Evolutionary conservation across 2,797 vertebrate species (phyloP), one percentile per base, ranked within the genome.

Genomic region (Hydrophis major): DNA sequence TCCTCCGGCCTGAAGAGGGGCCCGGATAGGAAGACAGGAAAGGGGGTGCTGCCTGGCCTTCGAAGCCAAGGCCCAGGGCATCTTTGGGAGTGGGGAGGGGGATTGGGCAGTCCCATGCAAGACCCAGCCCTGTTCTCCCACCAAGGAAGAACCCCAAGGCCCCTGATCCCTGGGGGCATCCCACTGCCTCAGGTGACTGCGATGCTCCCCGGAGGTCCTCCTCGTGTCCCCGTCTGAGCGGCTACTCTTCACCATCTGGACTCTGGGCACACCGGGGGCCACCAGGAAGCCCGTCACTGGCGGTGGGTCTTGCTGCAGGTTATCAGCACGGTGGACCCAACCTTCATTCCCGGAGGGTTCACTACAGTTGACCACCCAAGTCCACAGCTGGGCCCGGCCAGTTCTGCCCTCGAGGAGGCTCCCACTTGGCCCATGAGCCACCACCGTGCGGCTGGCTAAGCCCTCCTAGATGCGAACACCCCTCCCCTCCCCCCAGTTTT

Each of bases 351-450:
- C 4, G 20, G 20, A 0, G 22, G 25, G 63, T 42, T 55, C 88
- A 13, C 53, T 1, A 4, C 32, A 2, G n/a, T n/a, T 42, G 14
- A 2, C 0, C 86, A 27, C 0, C 0, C 0, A 6, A 14, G 47
- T 78, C 6, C 59, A 0, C 1, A 14, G 61, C 3, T 6, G 0
- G 66, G 1, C 13, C 42, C 0, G 0, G 50, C 16, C 11, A n/a
- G 32, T 11, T 87, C 20, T 53, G 60, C 27, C 1, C 47, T 7
- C 83, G 20, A 18, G 16, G 4, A 50, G 13, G 42, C 42, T 14
- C 60, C 4, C 4, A 1, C 2, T 47, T 6, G 6, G n/a, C 13
- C 88, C 27, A 5, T 2, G 8, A 14, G 5, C 18, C 6, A 8
- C 57, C 86, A 22, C n/a, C 60, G 0, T 16, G 13, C 0, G n/a